Evolutionary conservation across 2,888 invertebrate genomes (phyloP), one percentile per base, ranked within the genome.

Genomic region (Geophilus truncorum): DNA sequence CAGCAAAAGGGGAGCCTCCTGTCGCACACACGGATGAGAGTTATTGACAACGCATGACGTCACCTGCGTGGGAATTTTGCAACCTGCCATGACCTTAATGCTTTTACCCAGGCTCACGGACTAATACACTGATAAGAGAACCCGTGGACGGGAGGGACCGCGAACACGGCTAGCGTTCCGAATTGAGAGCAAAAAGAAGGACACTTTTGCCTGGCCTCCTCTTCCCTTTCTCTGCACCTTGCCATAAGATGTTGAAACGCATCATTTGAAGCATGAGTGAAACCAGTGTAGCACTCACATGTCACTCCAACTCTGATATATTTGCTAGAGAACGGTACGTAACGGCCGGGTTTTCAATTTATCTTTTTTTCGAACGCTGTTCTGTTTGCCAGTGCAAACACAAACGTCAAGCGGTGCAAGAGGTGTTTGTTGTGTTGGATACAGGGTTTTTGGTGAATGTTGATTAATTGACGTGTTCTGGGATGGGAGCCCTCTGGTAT

Each of bases 1-100:
- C 45, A 23, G 30, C 30, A 76, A 25, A 32, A 28, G 32, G 32
- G 79, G 79, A 78, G 78, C 78, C 78, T 32, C 36, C 78, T 79
- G 79, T 79, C 79, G 45, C 79, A 34, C 23, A 57, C 57, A 57
- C 34, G 80, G 80, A 80, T 80, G 80, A 80, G 80, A 77, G 79
- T 77, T 83, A 82, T 83, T 82, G 83, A 82, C 81, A 80, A 36
- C 80, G 62, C 51, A 81, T 83, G 83, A 82, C 82, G 82, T 82
- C 83, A 82, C 78, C 80, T 75, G 78, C 83, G 82, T 83, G 83
- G 82, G 83, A 83, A 83, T 80, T 80, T 81, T 81, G 82, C 82
- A 83, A 83, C 82, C 83, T 83, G 83, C 80, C 81, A 81, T 81
- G 80, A 80, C 80, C 80, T 77, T 80, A 77, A 76, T 80, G 80